Evolutionary conservation across 2,888 invertebrate species (phyloP).

Genomic region (Cyrtodaria siliqua): DNA sequence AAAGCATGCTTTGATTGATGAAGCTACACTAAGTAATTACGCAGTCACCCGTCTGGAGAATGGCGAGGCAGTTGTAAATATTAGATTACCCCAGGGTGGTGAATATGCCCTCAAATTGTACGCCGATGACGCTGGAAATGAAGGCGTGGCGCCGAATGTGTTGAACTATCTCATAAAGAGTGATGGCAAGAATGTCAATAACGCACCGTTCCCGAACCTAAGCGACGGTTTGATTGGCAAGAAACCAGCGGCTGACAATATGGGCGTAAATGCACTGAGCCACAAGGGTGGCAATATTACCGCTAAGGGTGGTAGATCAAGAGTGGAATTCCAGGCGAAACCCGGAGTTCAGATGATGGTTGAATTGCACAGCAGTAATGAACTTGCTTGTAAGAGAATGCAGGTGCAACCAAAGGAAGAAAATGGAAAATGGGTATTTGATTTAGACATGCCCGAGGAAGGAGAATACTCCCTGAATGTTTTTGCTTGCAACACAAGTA

Average conservation of each 20-base stretch:
- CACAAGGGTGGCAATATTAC: slow-evolving; percentile 72
- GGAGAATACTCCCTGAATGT: slow-evolving; percentile 83
- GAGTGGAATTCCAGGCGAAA: slow-evolving; percentile 74
- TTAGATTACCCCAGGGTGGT: slow-evolving; percentile 81
- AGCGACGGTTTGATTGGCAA: slow-evolving; percentile 77
- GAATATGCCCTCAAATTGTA: slow-evolving; percentile 82
- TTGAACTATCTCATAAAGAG: slow-evolving; percentile 83
- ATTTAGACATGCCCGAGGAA: slow-evolving; percentile 77
- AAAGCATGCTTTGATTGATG: slow-evolving; percentile 79
- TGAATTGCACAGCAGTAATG: slow-evolving; percentile 79
- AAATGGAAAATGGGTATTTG: slow-evolving; percentile 77
- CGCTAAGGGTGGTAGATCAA: slow-evolving; percentile 71
- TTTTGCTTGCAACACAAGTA: slow-evolving; percentile 77
- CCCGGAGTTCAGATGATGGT: slow-evolving; percentile 79
- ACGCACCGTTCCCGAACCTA: slow-evolving; percentile 79
- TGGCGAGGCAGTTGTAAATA: slow-evolving; percentile 77
- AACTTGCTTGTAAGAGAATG: slow-evolving; percentile 71
- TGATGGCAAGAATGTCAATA: slow-evolving; percentile 67
- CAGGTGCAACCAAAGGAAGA: slow-evolving; percentile 66
- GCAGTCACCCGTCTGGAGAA: slow-evolving; percentile 77
- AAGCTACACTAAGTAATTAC: slow-evolving; percentile 80
- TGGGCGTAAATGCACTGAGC: slow-evolving; percentile 75
- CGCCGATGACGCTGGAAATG: slow-evolving; percentile 77
- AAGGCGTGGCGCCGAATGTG: slow-evolving; percentile 81
- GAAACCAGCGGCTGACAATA: slow-evolving; percentile 68